Conservation (phyloP, 2,797 vertebrate species). For the Acestrorhynchus altus region DNA sequence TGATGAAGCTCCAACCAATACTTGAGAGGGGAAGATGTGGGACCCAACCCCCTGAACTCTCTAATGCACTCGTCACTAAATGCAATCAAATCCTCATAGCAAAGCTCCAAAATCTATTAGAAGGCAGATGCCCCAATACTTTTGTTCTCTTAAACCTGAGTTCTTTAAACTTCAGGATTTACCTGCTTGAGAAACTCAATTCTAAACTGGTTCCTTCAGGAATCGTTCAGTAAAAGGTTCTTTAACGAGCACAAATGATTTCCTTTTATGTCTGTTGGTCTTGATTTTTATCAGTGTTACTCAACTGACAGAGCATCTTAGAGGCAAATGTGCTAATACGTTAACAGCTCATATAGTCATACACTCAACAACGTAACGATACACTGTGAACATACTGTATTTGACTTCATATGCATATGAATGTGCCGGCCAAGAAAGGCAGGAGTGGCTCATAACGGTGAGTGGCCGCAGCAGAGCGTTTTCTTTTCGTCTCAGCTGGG, state of each 20-base stretch:
- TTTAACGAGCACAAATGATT: neutral
- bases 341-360: neutral
- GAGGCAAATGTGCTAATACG: neutral
- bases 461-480: neutral
- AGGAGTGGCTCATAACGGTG: neutral
- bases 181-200: neutral
- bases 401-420: neutral
- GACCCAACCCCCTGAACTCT: too few relatives aligned
- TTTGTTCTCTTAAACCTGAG: neutral
- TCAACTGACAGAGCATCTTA: neutral
- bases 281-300: neutral
- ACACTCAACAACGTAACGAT: neutral
- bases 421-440: neutral
- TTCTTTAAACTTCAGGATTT: neutral
- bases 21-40: too few relatives aligned
- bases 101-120: too few relatives aligned
- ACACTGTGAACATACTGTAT: neutral
- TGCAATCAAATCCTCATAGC: too few relatives aligned
- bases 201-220: neutral
- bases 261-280: neutral
- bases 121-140: too few relatives aligned
- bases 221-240: neutral
- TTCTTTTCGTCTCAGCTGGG: slow-evolving; percentile 26
- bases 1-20: too few relatives aligned
- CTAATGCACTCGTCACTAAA: neutral